These are phyloP conservation scores for Puma concolor DNA, from an alignment of 2,113 vertebrate genomes.

Conservation along the genomic window DNA sequence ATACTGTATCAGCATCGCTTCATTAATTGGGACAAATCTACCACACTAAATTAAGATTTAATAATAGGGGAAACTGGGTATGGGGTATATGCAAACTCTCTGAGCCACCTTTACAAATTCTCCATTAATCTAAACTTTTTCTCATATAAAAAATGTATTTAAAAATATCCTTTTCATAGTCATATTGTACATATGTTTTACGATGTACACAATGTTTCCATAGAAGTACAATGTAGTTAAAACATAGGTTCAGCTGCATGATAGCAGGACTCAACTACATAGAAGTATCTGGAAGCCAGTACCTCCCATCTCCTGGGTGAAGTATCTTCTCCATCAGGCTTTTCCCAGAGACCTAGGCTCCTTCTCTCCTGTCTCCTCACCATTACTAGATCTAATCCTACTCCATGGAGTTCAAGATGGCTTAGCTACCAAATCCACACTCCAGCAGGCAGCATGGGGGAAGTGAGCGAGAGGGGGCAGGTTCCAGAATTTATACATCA, in stretches of 20 bases:
- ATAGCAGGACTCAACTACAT: fast-evolving
- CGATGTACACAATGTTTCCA: background rate
- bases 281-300: background rate
- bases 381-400: background rate
- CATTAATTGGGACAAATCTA: background rate
- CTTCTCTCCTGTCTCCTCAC: background rate
- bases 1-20: background rate
- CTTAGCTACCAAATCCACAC: background rate
- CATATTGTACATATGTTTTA: background rate
- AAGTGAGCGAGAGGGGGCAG: background rate
- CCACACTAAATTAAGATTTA: background rate
- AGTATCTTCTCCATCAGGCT: background rate
- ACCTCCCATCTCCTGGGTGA: fast-evolving
- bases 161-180: background rate
- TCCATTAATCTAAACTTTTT: background rate
- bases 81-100: too few species aligned
- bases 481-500: background rate
- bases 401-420: background rate
- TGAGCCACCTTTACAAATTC: background rate
- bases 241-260: background rate
- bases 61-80: background rate
- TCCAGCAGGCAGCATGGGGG: background rate
- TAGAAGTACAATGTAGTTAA: background rate
- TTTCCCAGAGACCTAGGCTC: background rate
- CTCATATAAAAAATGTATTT: background rate